Evolutionary conservation across 2,888 invertebrate species (phyloP), one percentile per base, ranked within the genome.

Genomic region (Ischnus inquisitorius): DNA sequence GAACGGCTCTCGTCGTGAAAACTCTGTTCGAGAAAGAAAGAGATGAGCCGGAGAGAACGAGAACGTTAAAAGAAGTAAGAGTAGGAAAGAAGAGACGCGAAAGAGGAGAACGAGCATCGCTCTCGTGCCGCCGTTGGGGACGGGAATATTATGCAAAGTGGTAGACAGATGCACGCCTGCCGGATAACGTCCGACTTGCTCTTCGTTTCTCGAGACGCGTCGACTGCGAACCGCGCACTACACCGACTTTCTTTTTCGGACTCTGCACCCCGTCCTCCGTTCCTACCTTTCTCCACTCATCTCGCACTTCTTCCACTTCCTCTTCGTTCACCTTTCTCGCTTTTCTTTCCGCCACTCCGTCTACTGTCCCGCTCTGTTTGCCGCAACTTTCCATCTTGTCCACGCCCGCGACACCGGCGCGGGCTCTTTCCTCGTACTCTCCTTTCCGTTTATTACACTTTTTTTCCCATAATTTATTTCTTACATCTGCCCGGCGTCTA

Each of bases 71-170:
- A 72, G 28, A 54, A 46, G 60, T 46, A 43, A 34, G 62, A 76
- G 69, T 62, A 60, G 68, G 1, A 62, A 68, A 54, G 69, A 51
- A 65, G 48, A 34, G 39, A 72, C 60, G 34, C 39, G 71, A 60
- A 48, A 80, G 48, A 77, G 54, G 77, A 83, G 83, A 83, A 83
- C 77, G 83, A 80, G 83, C 72, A 83, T 83, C 83, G 80, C 80
- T 72, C 83, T 83, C 72, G 83, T 74, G 77, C 43, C 77, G 54
- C 81, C 62, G 62, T 64, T 68, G 72, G 80, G 83, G 39, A 80
- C 68, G 89, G 87, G 88, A 90, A 87, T 90, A 90, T 90, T 90
- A 90, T 90, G 90, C 90, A 90, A 90, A 90, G 89, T 88, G 88
- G 88, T 88, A 90, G 90, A 90, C 90, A 90, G 90, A 90, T 90